These are phyloP conservation scores for rat (Rattus norvegicus) DNA, from an alignment of 2,113 vertebrate genomes.

Conservation along the genomic window DNA sequence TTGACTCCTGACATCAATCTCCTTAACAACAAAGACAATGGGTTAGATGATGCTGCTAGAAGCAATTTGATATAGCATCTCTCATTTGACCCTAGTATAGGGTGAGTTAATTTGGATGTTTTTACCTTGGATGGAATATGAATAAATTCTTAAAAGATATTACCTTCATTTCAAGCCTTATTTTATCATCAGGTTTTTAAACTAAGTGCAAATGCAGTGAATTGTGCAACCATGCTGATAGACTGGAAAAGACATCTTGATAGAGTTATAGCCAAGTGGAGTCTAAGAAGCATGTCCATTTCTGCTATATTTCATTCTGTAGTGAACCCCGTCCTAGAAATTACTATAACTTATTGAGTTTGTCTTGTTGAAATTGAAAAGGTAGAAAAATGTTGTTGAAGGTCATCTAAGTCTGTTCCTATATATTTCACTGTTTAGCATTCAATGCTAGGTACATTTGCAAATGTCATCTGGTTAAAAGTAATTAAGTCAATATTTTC, in stretches of 20 bases:
- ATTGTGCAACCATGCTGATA: not conserved
- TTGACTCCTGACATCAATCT: not conserved
- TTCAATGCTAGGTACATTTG: not conserved
- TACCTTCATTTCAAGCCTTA: not conserved
- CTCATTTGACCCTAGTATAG: not conserved
- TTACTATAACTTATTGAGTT: slow-evolving; percentile 35
- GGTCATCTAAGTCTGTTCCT: not conserved
- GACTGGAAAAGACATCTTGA: not conserved
- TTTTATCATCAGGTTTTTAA: not conserved
- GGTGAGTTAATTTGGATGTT: not conserved
- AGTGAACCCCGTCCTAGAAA: not conserved
- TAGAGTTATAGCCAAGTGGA: not conserved
- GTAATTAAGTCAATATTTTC: not conserved
- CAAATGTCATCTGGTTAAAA: not conserved
- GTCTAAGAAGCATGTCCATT: not conserved
- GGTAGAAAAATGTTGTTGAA: not conserved
- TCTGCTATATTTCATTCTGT: not conserved
- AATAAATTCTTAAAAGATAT: slow-evolving; percentile 26
- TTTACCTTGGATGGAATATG: not conserved
- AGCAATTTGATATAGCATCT: not conserved
- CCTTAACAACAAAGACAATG: not conserved
- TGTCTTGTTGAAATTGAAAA: slow-evolving; percentile 2
- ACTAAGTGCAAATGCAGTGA: not conserved
- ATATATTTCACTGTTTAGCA: not conserved
- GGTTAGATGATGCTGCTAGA: not conserved